Percentiles rank a stretch among this genome's conserved stretches.
These are phyloP conservation scores for Phorcus lineatus DNA, from an alignment of 2,888 invertebrate species.

Conservation along the genomic window DNA sequence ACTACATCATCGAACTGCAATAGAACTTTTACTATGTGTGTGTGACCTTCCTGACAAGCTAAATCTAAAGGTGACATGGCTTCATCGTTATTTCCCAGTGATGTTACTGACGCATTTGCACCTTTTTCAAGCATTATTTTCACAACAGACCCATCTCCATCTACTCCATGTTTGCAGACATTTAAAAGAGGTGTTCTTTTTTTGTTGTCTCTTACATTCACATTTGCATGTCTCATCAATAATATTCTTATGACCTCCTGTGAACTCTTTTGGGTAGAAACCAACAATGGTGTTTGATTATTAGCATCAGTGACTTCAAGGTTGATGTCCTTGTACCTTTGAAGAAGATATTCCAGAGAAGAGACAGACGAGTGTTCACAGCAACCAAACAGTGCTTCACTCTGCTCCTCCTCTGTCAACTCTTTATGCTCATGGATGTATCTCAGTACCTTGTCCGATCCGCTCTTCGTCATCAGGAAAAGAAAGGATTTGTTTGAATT, in stretches of 20 bases:
- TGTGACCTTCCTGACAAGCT: neutral
- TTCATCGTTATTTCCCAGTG: too few species aligned
- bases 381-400: too few species aligned
- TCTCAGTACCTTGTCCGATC: neutral
- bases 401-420: neutral
- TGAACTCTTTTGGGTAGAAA: neutral
- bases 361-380: too few species aligned
- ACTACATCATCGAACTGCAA: neutral
- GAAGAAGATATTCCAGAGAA: too few species aligned
- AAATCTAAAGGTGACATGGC: neutral
- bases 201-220: too few species aligned
- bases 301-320: neutral
- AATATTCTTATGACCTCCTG: neutral
- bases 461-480: too few species aligned
- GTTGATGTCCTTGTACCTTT: neutral
- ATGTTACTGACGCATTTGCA: neutral
- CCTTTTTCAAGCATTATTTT: too few species aligned
- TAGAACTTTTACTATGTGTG: neutral
- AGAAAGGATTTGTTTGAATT: too few species aligned
- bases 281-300: neutral
- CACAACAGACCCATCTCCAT: too few species aligned
- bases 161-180: too few species aligned
- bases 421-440: neutral
- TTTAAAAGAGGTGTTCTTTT: too few species aligned
- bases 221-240: too few species aligned